phyloP scores from a whole-genome alignment of 2,113 vertebrate species.

The Vulpes ferrilata region DNA sequence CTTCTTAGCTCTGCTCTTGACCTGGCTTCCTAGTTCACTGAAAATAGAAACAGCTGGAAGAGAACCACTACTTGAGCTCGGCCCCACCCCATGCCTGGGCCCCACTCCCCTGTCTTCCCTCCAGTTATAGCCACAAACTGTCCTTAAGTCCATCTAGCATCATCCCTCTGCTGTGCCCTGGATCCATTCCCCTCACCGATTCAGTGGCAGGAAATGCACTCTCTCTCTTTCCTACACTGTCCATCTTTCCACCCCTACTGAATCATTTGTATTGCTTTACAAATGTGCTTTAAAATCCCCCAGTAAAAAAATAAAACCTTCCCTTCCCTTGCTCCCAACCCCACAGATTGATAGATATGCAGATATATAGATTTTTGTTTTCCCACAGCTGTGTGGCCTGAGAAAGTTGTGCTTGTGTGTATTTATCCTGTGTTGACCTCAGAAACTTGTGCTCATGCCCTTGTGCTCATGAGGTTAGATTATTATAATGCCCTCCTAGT shows the following conservation, averaged over 20 bases:
- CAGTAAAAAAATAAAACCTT: background rate
- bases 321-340: background rate
- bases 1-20: background rate
- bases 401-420: constrained; percentile 27
- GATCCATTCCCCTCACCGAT: background rate
- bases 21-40: background rate
- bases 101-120: background rate
- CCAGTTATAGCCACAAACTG: background rate
- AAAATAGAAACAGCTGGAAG: background rate
- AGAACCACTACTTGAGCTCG: background rate
- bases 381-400: background rate
- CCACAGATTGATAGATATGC: background rate
- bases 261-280: background rate
- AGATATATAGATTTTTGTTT: background rate
- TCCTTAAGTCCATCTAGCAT: background rate
- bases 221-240: background rate
- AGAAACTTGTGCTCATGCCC: background rate
- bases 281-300: background rate
- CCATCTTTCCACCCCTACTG: background rate
- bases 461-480: background rate
- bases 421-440: background rate
- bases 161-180: background rate
- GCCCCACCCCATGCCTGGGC: background rate
- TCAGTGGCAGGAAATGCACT: background rate
- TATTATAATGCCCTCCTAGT: background rate